These are phyloP conservation scores for Diprion similis DNA, from an alignment of 1,140 invertebrate genomes.

Conservation along the genomic window DNA sequence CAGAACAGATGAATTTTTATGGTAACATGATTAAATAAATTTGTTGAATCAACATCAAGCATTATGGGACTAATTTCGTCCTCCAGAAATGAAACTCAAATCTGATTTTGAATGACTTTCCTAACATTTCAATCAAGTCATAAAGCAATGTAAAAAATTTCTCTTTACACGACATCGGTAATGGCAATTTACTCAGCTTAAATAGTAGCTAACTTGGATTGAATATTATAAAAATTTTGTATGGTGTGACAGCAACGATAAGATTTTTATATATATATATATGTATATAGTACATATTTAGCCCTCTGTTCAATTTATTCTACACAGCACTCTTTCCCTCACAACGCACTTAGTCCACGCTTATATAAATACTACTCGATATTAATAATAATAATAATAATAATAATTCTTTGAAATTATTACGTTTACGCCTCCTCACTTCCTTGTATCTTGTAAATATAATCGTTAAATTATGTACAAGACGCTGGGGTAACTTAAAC, in stretches of 20 bases:
- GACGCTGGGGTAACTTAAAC: conserved; percentile 37
- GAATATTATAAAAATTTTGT: no score
- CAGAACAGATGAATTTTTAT: neutral
- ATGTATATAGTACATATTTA: no score
- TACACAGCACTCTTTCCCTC: neutral
- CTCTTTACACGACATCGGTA: no score
- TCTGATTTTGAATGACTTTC: neutral
- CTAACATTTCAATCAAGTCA: no score
- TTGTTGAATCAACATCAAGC: no score
- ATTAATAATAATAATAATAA: conserved; percentile 38
- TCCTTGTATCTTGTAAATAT: conserved; percentile 14
- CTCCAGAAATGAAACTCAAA: no score
- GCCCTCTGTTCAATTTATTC: neutral
- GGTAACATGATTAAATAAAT: neutral
- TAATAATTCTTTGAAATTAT: conserved; percentile 36
- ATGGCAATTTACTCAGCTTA: no score
- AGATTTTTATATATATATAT: no score
- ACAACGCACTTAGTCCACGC: neutral
- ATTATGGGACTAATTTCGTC: no score
- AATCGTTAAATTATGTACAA: conserved; percentile 36
- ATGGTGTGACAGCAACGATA: no score
- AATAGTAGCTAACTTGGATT: no score
- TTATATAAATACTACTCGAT: conserved; percentile 15
- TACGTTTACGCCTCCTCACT: conserved; percentile 17
- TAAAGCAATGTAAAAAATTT: no score